phyloP scores from a whole-genome alignment of 2,797 vertebrate species.

The Pteronotus mesoamericanus region DNA sequence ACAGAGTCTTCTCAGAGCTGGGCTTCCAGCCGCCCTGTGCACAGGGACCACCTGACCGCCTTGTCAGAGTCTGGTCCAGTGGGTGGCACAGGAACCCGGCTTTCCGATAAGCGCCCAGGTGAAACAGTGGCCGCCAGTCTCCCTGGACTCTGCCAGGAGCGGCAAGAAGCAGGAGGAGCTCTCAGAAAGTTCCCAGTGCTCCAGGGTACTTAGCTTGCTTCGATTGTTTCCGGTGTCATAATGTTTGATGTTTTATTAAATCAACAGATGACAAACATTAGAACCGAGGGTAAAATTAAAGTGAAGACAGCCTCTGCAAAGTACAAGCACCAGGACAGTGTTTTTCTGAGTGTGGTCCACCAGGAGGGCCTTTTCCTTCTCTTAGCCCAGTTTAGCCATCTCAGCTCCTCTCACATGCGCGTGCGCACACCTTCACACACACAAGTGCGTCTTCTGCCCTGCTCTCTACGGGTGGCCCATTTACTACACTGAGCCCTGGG shows the following conservation, averaged over 20 bases:
- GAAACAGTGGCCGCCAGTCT: background rate
- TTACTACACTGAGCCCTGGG: background rate
- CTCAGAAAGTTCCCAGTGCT: background rate
- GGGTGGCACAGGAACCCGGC: background rate
- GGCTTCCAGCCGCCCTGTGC: background rate
- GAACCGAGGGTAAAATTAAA: background rate
- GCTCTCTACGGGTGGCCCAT: background rate
- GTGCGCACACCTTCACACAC: accelerated
- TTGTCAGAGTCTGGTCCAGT: background rate
- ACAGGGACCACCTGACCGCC: background rate
- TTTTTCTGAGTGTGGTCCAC: background rate
- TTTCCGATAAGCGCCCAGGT: background rate
- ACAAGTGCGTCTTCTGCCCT: background rate
- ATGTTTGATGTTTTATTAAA: background rate
- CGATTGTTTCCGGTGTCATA: background rate
- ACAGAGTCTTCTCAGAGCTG: background rate
- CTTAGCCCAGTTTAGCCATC: background rate
- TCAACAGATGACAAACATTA: background rate
- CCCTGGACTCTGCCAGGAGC: background rate
- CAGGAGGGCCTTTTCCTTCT: background rate
- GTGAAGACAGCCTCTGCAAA: background rate
- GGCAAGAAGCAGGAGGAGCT: background rate
- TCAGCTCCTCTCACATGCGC: background rate
- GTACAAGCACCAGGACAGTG: background rate
- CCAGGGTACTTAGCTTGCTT: background rate